A percentile compares a stretch with the other conserved stretches of the same genome.
phyloP scores from a whole-genome alignment of 2,888 invertebrate genomes.

The Cryptosula pallasiana region DNA sequence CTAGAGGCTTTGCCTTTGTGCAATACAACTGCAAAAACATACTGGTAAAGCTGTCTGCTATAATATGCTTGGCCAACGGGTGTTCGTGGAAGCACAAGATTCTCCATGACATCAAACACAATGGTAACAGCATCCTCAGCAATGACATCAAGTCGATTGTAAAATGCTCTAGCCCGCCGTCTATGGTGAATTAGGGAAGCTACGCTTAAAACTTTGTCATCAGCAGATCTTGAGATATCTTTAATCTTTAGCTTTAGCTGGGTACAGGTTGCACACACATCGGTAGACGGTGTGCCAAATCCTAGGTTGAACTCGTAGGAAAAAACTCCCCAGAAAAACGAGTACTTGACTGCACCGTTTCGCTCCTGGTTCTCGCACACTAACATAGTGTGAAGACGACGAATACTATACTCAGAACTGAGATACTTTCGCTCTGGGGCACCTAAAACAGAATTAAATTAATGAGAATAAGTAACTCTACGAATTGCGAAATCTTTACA shows the following conservation, averaged over 20 bases:
- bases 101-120: not conserved
- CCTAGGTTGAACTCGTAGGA: not conserved
- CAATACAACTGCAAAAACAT: slow-evolving; percentile 6
- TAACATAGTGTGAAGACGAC: not conserved
- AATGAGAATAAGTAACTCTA: too few species aligned
- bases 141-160: not conserved
- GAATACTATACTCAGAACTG: not conserved
- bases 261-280: not conserved
- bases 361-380: not conserved
- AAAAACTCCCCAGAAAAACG: not conserved
- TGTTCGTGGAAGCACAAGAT: not conserved
- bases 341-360: not conserved
- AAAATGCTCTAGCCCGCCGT: not conserved
- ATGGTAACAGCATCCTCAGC: not conserved
- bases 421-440: not conserved
- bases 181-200: not conserved
- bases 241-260: not conserved
- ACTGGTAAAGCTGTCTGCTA: not conserved
- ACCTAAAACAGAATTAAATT: too few species aligned
- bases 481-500: too few species aligned
- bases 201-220: not conserved
- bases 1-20: not conserved
- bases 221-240: not conserved
- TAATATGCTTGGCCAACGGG: slow-evolving; percentile 7
- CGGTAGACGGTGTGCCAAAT: not conserved